Evolutionary conservation across 2,797 vertebrate species (phyloP).

Genomic region (Furcifer pardalis): DNA sequence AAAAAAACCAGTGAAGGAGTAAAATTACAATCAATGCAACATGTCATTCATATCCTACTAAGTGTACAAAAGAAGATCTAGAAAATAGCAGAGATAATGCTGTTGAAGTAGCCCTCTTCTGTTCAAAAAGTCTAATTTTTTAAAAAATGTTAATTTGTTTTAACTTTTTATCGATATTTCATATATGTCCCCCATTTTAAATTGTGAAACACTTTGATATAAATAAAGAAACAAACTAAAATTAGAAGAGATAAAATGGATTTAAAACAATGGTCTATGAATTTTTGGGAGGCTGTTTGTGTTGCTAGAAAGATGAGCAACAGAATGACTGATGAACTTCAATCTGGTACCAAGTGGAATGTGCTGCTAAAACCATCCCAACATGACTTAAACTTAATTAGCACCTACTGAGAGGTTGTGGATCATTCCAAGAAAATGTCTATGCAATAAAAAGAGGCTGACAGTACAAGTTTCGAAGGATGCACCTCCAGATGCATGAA

Average conservation of each 20-base stretch:
- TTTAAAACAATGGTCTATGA: conserved; percentile 2
- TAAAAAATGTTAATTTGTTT: too few species aligned
- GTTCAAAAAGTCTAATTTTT: too few species aligned
- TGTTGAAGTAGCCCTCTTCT: too few species aligned
- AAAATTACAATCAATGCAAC: too few species aligned
- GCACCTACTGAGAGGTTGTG: conserved; percentile 4
- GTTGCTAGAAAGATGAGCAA: neutral
- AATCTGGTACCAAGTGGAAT: conserved; percentile 18
- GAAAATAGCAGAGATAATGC: too few species aligned
- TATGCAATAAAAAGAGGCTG: conserved; percentile 9
- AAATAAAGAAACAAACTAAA: neutral
- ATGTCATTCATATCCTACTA: too few species aligned
- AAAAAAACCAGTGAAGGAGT: too few species aligned
- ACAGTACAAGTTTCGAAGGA: neutral
- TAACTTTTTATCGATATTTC: too few species aligned
- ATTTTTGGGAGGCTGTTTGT: neutral
- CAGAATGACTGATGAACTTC: conserved; percentile 32
- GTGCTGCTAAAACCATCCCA: neutral
- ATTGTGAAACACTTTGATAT: too few species aligned
- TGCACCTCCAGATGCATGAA: neutral
- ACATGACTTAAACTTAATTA: conserved; percentile 21
- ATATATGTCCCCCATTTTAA: too few species aligned
- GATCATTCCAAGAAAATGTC: conserved; percentile 24
- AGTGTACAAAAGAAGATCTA: too few species aligned
- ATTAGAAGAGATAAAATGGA: conserved; percentile 16